A percentile compares a stretch with the other conserved stretches of the same genome.
These are phyloP conservation scores for Drosophila buzzatii DNA, from an alignment of 2,888 invertebrate species.

Conservation along the genomic window DNA sequence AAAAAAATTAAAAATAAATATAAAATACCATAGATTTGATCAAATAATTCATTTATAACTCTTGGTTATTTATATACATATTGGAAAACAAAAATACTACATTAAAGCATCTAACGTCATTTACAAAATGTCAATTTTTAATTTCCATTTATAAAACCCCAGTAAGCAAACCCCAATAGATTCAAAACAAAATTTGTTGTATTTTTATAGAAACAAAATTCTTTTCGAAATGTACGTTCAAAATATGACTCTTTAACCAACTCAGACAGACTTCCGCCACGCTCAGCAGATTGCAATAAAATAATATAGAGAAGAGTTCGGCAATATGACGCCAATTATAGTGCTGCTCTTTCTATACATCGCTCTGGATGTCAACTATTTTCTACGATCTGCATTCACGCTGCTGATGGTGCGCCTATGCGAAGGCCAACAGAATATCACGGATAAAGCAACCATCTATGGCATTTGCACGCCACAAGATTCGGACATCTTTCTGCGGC, in stretches of 20 bases:
- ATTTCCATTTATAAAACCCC: background rate
- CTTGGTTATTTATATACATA: no score
- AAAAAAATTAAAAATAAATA: no score
- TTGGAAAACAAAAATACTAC: no score
- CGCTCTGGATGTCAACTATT: constrained; percentile 92
- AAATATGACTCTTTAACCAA: background rate
- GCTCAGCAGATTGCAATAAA: background rate
- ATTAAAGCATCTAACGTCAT: no score
- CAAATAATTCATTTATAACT: no score
- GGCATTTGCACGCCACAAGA: constrained; percentile 94
- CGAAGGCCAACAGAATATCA: constrained; percentile 89
- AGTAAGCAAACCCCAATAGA: background rate
- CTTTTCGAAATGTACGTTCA: background rate
- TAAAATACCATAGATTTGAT: no score
- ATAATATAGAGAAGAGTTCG: background rate
- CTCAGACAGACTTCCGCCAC: background rate
- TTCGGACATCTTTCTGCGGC: constrained; percentile 92
- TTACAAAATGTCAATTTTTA: background rate
- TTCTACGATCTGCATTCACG: constrained; percentile 87
- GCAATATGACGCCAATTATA: constrained; percentile 72
- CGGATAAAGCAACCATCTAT: constrained; percentile 90
- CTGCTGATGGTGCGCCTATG: constrained; percentile 89
- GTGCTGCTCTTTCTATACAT: constrained; percentile 87
- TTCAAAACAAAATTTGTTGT: background rate
- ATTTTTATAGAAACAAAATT: background rate